These are phyloP conservation scores for Actias luna DNA, from an alignment of 2,888 invertebrate genomes.

Conservation along the genomic window DNA sequence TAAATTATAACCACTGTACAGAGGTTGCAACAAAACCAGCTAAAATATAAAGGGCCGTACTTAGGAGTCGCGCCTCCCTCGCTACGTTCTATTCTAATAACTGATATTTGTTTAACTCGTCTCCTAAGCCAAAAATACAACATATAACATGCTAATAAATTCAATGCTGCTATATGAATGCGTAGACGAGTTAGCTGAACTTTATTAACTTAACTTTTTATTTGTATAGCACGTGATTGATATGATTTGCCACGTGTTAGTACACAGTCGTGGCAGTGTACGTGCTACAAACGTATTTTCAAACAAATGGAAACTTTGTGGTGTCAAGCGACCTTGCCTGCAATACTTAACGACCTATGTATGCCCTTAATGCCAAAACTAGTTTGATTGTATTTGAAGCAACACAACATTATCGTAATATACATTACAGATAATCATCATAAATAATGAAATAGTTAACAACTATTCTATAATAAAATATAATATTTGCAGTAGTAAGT, in stretches of 20 bases:
- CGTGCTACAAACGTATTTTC: constrained; percentile 30
- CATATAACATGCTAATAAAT: not conserved
- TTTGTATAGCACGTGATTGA: constrained; percentile 20
- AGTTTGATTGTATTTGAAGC: constrained; percentile 12
- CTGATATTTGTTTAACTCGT: not conserved
- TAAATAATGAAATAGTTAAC: constrained; percentile 5
- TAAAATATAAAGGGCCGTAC: not conserved
- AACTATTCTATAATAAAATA: constrained; percentile 11
- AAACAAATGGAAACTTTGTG: constrained; percentile 35
- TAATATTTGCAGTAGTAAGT: not conserved
- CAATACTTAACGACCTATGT: not conserved
- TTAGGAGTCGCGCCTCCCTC: not conserved
- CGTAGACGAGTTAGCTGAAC: not conserved
- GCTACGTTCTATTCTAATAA: not conserved
- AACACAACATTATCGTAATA: constrained; percentile 1
- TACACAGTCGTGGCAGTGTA: constrained; percentile 20
- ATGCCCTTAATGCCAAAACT: constrained; percentile 30
- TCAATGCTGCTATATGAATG: not conserved
- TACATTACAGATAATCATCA: constrained; percentile 12
- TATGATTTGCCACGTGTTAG: constrained; percentile 22
- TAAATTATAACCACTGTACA: not conserved
- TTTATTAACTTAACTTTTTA: not conserved
- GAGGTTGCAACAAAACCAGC: not conserved
- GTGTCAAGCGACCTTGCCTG: not conserved
- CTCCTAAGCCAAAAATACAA: not conserved